Evolutionary conservation across 2,113 vertebrate genomes (phyloP).

Genomic region (Martes martes): DNA sequence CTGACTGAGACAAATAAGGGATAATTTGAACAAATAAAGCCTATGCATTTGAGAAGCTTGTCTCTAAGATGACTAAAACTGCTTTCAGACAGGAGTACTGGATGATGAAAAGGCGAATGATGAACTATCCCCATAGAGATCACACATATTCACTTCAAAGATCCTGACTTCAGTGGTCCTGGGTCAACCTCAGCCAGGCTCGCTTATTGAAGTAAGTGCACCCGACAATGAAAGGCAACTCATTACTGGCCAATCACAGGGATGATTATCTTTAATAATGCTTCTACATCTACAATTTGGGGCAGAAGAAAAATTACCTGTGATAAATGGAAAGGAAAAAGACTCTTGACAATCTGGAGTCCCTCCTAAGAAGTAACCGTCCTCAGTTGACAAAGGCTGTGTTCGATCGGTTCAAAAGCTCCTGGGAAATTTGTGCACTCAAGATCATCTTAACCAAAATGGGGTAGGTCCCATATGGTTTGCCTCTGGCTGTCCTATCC

Average conservation of each 20-base stretch:
- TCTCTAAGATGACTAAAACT: slow-evolving; percentile 28
- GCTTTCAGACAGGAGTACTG: not conserved
- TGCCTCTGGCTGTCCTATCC: not conserved
- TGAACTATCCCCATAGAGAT: slow-evolving; percentile 32
- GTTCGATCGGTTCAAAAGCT: not conserved
- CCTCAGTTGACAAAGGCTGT: not conserved
- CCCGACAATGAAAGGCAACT: slow-evolving; percentile 22
- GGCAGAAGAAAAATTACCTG: not conserved
- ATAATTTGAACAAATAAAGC: slow-evolving; percentile 38
- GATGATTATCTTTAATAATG: slow-evolving; percentile 17
- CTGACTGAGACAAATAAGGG: slow-evolving; percentile 41
- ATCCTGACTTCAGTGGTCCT: not conserved
- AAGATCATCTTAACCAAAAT: not conserved
- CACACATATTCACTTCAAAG: slow-evolving; percentile 45
- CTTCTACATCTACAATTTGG: not conserved
- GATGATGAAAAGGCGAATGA: slow-evolving; percentile 37
- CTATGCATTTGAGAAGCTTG: slow-evolving; percentile 8
- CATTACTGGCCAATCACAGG: not conserved
- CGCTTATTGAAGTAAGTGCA: not conserved
- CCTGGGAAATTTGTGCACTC: not conserved
- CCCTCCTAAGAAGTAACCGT: not conserved
- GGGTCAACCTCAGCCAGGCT: not conserved
- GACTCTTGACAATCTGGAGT: not conserved
- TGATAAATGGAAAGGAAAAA: slow-evolving; percentile 9
- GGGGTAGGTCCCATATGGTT: not conserved